A percentile compares a stretch with the other conserved stretches of the same genome.
Evolutionary conservation across 2,113 vertebrate species (phyloP).

Genomic region (Lophius piscatorius): DNA sequence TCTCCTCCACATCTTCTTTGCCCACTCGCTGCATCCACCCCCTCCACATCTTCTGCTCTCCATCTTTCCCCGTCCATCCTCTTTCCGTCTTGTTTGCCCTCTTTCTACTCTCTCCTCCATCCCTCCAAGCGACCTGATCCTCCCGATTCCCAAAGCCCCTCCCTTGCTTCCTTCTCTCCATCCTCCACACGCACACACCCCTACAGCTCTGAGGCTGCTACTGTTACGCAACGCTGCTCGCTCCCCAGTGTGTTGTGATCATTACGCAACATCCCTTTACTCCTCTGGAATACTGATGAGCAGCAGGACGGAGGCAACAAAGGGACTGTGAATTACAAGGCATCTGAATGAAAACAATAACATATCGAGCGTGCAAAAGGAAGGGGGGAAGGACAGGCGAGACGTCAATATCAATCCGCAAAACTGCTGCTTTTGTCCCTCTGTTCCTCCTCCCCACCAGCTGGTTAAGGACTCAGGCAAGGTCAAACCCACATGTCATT

Average conservation of each 20-base stretch:
- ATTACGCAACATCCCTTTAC: slow-evolving; percentile 76
- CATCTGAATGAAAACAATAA: neutral
- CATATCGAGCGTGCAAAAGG: neutral
- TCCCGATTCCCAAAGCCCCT: slow-evolving; percentile 23
- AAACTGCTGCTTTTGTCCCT: slow-evolving; percentile 10
- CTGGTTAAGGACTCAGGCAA: slow-evolving; percentile 30
- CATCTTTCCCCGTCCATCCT: slow-evolving; percentile 25
- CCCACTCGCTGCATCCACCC: slow-evolving; percentile 32
- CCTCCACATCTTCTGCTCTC: slow-evolving; percentile 13
- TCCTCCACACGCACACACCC: slow-evolving; percentile 7
- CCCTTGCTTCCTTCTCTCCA: slow-evolving; percentile 18
- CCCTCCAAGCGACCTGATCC: slow-evolving; percentile 17
- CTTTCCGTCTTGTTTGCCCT: slow-evolving; percentile 20
- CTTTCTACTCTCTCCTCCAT: neutral
- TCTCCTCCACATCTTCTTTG: slow-evolving; percentile 22
- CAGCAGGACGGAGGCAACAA: slow-evolving; percentile 21
- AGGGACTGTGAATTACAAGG: slow-evolving; percentile 39
- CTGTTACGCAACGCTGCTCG: slow-evolving; percentile 76
- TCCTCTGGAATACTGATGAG: slow-evolving; percentile 78
- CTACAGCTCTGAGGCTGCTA: slow-evolving; percentile 54
- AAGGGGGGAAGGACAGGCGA: neutral
- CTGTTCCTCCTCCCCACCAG: slow-evolving; percentile 20
- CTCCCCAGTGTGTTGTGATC: slow-evolving; percentile 74
- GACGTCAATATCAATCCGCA: neutral
- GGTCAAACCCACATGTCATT: slow-evolving; percentile 48